These are phyloP conservation scores for Amblyraja radiata DNA, from an alignment of 2,797 vertebrate genomes.

Conservation along the genomic window DNA sequence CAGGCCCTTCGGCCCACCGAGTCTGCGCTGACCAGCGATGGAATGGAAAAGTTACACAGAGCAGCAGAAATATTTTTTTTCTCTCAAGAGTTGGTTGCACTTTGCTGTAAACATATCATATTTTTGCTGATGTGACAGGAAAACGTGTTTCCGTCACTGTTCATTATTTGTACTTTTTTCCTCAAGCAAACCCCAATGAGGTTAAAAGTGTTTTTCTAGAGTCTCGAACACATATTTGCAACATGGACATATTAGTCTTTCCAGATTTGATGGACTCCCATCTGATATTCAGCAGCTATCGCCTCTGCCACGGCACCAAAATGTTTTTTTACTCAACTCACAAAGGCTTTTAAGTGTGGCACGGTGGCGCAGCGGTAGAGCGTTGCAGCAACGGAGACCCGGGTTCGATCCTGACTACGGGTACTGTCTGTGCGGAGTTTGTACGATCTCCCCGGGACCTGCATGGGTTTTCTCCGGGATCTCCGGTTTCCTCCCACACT, in stretches of 20 bases:
- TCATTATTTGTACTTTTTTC: neutral
- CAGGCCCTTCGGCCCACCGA: no score
- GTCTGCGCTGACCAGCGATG: neutral
- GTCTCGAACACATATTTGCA: neutral
- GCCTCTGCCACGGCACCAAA: no score
- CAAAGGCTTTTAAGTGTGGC: no score
- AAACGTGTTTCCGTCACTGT: neutral
- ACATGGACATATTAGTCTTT: neutral
- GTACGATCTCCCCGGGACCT: no score
- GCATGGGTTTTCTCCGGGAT: no score
- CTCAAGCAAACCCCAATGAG: neutral
- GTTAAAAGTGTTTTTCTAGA: neutral
- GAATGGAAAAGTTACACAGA: neutral
- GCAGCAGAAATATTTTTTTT: neutral
- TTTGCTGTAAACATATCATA: neutral
- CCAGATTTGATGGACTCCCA: neutral
- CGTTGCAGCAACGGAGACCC: no score
- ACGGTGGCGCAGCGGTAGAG: no score
- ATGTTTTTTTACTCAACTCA: no score
- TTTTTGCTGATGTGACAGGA: neutral
- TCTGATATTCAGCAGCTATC: neutral
- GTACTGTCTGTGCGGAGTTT: no score
- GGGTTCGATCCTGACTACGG: no score
- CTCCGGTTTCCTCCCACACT: no score
- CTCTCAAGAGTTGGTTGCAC: neutral